Evolutionary conservation across 1,140 invertebrate species (phyloP).

Genomic region (Druon quercuslanigerum): DNA sequence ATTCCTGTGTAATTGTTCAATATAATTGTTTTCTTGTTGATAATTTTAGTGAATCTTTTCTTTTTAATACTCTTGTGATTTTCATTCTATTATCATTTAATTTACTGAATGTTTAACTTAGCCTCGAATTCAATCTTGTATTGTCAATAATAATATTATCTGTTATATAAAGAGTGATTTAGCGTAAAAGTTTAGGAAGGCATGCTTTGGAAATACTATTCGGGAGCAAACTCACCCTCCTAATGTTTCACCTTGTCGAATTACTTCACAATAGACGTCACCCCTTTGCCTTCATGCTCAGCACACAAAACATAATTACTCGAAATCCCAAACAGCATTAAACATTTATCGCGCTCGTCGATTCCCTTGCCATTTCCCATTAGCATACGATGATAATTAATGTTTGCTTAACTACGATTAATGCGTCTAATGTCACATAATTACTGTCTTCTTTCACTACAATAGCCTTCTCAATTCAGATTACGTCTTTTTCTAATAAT

Average conservation of each 20-base stretch:
- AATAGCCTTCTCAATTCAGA: not conserved
- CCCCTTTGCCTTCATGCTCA: conserved; percentile 49
- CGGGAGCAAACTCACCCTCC: conserved; percentile 34
- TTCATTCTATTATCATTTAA: not conserved
- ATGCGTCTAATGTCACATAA: conserved; percentile 32
- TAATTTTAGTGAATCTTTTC: too few relatives aligned
- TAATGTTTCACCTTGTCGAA: conserved; percentile 59
- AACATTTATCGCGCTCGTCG: conserved; percentile 61
- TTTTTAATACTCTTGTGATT: too few relatives aligned
- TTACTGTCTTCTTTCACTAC: conserved; percentile 7
- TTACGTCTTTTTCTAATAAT: not conserved
- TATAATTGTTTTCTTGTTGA: too few relatives aligned
- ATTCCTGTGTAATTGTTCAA: too few relatives aligned
- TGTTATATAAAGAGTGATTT: not conserved
- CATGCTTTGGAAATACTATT: conserved; percentile 42
- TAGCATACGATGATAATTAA: conserved; percentile 56
- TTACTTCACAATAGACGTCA: conserved; percentile 64
- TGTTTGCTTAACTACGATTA: conserved; percentile 52
- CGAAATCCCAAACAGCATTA: conserved; percentile 69
- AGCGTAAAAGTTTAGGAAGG: not conserved
- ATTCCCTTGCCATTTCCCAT: conserved; percentile 45
- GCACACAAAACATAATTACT: conserved; percentile 68
- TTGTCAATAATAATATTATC: too few relatives aligned
- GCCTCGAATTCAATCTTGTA: not conserved
- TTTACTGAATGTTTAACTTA: not conserved